Percentiles rank a stretch among this genome's conserved stretches.
Evolutionary conservation across 2,113 vertebrate genomes (phyloP).

Genomic region (Fulmarus glacialis): DNA sequence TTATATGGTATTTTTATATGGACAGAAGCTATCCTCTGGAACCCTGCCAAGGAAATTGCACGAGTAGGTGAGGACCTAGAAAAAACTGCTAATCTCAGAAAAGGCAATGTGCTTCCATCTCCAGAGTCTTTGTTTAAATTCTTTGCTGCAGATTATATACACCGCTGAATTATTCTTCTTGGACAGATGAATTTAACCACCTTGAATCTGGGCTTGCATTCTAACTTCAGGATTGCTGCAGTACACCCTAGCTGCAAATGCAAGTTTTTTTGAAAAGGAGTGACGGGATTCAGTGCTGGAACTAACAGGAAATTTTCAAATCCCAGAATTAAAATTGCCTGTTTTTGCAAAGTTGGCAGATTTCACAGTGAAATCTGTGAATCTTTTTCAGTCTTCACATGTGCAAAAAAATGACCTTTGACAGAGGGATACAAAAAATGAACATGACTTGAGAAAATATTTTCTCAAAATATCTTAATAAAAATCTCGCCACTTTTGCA

Average conservation of each 20-base stretch:
- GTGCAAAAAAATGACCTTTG: background rate
- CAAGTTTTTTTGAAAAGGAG: background rate
- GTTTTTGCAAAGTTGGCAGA: background rate
- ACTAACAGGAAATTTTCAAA: background rate
- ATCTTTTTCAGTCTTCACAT: background rate
- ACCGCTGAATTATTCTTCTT: background rate
- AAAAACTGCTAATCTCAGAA: background rate
- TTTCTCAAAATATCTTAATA: background rate
- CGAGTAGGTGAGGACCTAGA: background rate
- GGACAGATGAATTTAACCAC: background rate
- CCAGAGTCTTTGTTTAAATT: conserved; percentile 24
- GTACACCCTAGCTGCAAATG: background rate
- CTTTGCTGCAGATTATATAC: background rate
- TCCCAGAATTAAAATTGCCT: background rate
- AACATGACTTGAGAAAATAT: background rate
- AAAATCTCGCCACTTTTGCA: background rate
- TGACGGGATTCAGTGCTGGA: background rate
- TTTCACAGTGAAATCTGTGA: background rate
- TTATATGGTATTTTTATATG: conserved; percentile 7
- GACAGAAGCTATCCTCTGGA: background rate
- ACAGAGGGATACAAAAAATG: background rate
- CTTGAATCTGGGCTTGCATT: background rate
- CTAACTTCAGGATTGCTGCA: background rate
- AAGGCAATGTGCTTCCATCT: background rate
- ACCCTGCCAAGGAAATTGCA: background rate